Conservation (phyloP, 2,113 vertebrate species). For the Thinocorus orbignyianus region DNA sequence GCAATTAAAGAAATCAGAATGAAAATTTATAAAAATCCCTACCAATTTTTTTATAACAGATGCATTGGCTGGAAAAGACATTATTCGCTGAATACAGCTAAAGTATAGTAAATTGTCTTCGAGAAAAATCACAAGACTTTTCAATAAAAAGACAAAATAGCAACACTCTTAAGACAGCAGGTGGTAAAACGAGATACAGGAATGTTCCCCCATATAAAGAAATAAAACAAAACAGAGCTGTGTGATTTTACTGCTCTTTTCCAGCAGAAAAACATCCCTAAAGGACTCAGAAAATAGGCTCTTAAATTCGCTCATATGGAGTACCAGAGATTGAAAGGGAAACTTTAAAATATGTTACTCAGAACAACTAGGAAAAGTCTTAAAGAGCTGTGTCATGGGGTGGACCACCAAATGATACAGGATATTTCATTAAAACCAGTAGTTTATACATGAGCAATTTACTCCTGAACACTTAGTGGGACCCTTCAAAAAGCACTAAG, state of each 20-base stretch:
- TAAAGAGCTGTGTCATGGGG: not conserved
- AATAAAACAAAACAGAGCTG: slow-evolving; percentile 47
- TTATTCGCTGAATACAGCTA: slow-evolving; percentile 28
- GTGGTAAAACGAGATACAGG: slow-evolving; percentile 58
- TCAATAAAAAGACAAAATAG: slow-evolving; percentile 65
- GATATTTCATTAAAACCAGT: not conserved
- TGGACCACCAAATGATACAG: not conserved
- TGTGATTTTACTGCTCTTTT: slow-evolving; percentile 50
- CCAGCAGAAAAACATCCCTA: slow-evolving; percentile 19
- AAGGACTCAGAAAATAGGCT: slow-evolving; percentile 37
- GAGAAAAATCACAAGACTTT: slow-evolving; percentile 51
- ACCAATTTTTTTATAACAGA: not conserved
- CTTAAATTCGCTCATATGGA: slow-evolving; percentile 17
- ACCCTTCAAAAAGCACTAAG: not conserved
- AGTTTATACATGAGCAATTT: not conserved
- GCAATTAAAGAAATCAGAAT: slow-evolving; percentile 29
- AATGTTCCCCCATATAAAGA: slow-evolving; percentile 57
- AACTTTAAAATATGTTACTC: slow-evolving; percentile 12
- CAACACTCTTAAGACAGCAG: slow-evolving; percentile 57
- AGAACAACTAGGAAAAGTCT: not conserved
- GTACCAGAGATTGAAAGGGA: not conserved
- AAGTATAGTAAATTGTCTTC: slow-evolving; percentile 30
- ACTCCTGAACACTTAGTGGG: not conserved
- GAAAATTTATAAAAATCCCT: slow-evolving; percentile 2
- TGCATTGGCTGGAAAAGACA: slow-evolving; percentile 24